Base-by-base conservation (phyloP, 2,888 invertebrate genomes). In the Bombylius major region DNA sequence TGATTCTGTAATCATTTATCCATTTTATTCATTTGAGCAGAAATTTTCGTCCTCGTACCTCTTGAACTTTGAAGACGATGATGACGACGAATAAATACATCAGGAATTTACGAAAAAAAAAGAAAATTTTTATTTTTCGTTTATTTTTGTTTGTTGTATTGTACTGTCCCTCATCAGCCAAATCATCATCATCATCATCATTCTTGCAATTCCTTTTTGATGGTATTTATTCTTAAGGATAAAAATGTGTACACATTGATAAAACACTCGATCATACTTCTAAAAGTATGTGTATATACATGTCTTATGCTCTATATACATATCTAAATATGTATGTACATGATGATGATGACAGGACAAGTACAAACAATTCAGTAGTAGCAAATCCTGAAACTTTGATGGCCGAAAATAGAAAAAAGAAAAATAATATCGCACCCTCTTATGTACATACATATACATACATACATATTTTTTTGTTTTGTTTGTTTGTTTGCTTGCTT, bases 1-100 rank as follows among this genome's bases (percentile, higher is more conserved):
- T 23, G 23, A 23, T 51, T 36, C 51, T 55, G 46, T 50, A 55
- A 55, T 55, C 55, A 55, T 51, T 55, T 47, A 55, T 50, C 55
- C 55, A 51, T 55, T 55, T 23, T 55, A 55, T 55, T 55, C 55
- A 45, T 55, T 51, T 47, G 39, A 55, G 47, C 55, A 23, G 50
- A 47, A 45, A 34, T 36, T 33, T 48, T 50, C 50, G 54, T 42
- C 50, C 54, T 42, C 50, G 8, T 42, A 42, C 39, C 39, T 23
- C 23, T 23, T 23, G 23, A 23, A 23, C 23, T 23, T 23, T 23
- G 23, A 23, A 23, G 23, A 23, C 23, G 23, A 23, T 23, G 23
- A 23, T 23, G 23, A 23, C 3, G 23, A 23, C 23, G 23, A 23
- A 23, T 23, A 23, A 23, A 23, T 23, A 23, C 23, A 23, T 23